These are phyloP conservation scores for Sylvia borin DNA, from an alignment of 2,797 vertebrate species.

Conservation along the genomic window DNA sequence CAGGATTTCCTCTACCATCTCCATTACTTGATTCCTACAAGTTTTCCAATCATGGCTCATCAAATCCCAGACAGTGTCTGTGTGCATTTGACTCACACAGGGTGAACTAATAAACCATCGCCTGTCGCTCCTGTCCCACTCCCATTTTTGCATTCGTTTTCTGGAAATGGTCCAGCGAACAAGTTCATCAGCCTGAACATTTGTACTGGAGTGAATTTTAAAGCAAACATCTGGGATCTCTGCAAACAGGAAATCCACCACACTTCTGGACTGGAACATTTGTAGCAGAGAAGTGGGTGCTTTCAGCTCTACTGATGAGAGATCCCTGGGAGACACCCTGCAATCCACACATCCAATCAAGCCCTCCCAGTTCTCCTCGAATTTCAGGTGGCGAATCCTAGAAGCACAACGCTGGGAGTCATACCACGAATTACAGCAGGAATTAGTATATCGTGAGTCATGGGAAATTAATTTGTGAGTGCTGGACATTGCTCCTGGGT, in stretches of 20 bases:
- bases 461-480: conserved; percentile 38
- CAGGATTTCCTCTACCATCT: conserved; percentile 65
- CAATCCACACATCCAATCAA: background rate
- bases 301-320: background rate
- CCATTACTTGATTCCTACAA: conserved; percentile 21
- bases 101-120: background rate
- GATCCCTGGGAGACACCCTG: background rate
- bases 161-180: background rate
- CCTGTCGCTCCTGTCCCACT: background rate
- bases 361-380: background rate
- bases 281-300: background rate
- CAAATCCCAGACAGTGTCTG: background rate
- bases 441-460: conserved; percentile 15
- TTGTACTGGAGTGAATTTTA: conserved; percentile 24
- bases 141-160: conserved; percentile 1
- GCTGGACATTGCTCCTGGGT: background rate
- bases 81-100: background rate
- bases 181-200: conserved; percentile 3
- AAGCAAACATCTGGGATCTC: conserved; percentile 39
- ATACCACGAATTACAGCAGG: background rate
- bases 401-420: background rate
- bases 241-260: conserved; percentile 36
- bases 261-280: background rate
- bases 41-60: background rate
- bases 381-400: conserved; percentile 51